Base-by-base conservation (phyloP, 2,888 invertebrate genomes). In the Dasysyrphus albostriatus region DNA sequence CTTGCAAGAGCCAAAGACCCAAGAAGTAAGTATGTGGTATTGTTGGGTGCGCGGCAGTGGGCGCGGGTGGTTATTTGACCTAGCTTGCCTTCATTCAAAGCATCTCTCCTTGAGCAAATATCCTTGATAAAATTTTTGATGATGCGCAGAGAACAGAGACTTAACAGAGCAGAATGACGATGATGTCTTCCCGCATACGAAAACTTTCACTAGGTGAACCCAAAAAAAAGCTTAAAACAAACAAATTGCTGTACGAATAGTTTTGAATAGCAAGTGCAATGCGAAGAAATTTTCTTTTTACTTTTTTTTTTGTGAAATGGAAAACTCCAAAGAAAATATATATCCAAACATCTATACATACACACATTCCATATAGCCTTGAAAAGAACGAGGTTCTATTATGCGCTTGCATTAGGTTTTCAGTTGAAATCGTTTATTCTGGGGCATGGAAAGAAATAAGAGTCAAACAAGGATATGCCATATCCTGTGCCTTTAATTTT, bases 321-420 rank as follows among this genome's bases (percentile, higher is more conserved):
- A 19, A 59, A 72, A 44, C 14, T 14, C 32, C 3, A 47, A 24
- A 34, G 44, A 47, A 47, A 44, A 39, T 37, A 44, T 19, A 5
- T 12, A 5, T 24, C 9, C 8, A 9, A 1, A 49, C 5, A 49
- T 24, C 0, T 24, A 49, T 8, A 54, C 1, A 12, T 12, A 73
- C 37, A 58, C n/a, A 34, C 10, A 19, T 5, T 10, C 7, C 4
- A n/a, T 34, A 47, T 58, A 32, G 29, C 72, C 37, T 61, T 49
- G 37, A 37, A 61, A 32, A 37, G 24, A 39, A 63, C 63, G 51
- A 74, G 39, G 54, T 74, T 51, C 63, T 47, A 74, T 74, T 54
- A 74, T 63, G 63, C 51, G 63, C 54, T 74, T 74, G 59, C 74
- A 74, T 39, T 61, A 51, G 72, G 44, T 59, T 72, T 58, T 44